phyloP scores from a whole-genome alignment of 2,797 vertebrate genomes.

The Danionella dracula region DNA sequence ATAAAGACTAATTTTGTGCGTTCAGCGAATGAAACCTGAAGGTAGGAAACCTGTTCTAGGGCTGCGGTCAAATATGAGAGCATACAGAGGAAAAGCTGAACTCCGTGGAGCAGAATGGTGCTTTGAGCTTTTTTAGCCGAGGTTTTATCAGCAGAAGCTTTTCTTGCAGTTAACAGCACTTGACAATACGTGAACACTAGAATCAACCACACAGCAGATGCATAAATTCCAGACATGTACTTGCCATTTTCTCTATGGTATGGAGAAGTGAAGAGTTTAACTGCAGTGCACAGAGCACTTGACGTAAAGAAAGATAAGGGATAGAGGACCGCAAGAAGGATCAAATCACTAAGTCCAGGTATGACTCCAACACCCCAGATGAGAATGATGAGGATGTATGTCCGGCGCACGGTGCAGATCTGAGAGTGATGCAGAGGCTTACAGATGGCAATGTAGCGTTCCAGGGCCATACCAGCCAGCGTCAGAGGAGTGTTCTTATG shows the following conservation, averaged over 20 bases:
- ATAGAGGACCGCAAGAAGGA: conserved; percentile 41
- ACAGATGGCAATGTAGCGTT: conserved; percentile 67
- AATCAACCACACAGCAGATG: conserved; percentile 53
- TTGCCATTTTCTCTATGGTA: conserved; percentile 46
- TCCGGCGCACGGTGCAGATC: conserved; percentile 53
- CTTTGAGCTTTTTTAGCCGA: conserved; percentile 54
- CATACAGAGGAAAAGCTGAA: conserved; percentile 57
- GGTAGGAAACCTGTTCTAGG: conserved; percentile 64
- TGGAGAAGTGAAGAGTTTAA: conserved; percentile 42
- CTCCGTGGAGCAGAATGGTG: conserved; percentile 60
- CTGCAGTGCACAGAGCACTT: conserved; percentile 28
- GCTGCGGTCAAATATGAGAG: conserved; percentile 37
- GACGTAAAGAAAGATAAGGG: conserved; percentile 49
- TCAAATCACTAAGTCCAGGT: conserved; percentile 52
- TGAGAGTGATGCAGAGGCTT: conserved; percentile 51
- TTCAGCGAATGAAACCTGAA: conserved; percentile 51
- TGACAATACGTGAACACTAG: conserved; percentile 60
- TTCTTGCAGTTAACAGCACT: conserved; percentile 45
- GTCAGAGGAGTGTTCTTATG: conserved; percentile 65
- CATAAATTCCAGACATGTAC: conserved; percentile 33
- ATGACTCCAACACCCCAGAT: conserved; percentile 52
- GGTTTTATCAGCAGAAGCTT: conserved; percentile 11
- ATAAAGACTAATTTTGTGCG: conserved; percentile 36
- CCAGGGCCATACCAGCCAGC: conserved; percentile 66
- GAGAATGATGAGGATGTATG: conserved; percentile 50